phyloP scores from a whole-genome alignment of 2,113 vertebrate genomes.

The Pithys albifrons region DNA sequence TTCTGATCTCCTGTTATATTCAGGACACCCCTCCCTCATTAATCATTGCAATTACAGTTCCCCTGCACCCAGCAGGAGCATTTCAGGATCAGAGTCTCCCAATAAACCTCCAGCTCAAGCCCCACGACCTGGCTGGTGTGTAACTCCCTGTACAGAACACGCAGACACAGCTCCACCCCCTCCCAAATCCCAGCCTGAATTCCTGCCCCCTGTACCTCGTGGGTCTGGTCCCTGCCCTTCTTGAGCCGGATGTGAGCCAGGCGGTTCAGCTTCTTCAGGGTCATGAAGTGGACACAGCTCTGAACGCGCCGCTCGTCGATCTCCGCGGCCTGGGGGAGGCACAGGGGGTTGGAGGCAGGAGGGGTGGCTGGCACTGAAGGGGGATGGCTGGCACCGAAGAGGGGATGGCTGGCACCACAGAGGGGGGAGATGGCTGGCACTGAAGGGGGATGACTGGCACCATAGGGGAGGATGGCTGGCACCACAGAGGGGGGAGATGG shows the following conservation, averaged over 20 bases:
- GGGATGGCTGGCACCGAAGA: no score
- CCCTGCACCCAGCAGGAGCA: background rate
- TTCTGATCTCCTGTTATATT: accelerated
- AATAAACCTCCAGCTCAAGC: background rate
- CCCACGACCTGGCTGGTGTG: accelerated
- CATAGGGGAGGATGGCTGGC: no score
- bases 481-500: no score
- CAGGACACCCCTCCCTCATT: accelerated
- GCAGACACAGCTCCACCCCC: accelerated
- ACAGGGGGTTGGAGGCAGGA: background rate
- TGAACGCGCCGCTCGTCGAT: slow-evolving; percentile 89
- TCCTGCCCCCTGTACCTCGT: slow-evolving; percentile 79
- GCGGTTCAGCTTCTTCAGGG: slow-evolving; percentile 96
- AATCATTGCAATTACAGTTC: accelerated
- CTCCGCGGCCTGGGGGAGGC: slow-evolving; percentile 76
- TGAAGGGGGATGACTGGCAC: no score
- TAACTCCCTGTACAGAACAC: accelerated
- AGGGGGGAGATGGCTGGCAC: no score
- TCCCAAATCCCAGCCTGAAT: accelerated
- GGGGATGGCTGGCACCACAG: no score
- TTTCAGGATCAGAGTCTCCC: accelerated
- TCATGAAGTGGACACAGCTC: slow-evolving; percentile 95
- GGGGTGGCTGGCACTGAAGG: accelerated
- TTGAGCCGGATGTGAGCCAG: slow-evolving; percentile 95
- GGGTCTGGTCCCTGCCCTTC: slow-evolving; percentile 93